Percentiles rank a stretch among this genome's conserved stretches.
These are phyloP conservation scores for Megaleporinus macrocephalus DNA, from an alignment of 2,113 vertebrate genomes.

Conservation along the genomic window DNA sequence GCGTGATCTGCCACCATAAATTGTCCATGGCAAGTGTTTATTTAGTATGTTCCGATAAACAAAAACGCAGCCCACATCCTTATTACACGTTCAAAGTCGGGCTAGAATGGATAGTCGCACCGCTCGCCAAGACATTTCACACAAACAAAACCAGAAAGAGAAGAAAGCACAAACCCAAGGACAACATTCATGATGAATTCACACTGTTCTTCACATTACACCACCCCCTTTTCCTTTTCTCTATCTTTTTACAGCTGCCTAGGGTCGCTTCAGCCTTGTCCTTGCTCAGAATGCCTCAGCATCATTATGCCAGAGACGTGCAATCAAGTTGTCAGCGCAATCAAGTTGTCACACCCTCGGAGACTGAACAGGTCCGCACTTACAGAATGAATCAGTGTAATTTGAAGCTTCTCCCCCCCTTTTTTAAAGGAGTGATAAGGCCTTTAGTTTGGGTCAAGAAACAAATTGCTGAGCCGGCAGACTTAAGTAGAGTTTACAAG, in stretches of 20 bases:
- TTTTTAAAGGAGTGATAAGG: background rate
- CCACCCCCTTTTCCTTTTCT: conserved; percentile 11
- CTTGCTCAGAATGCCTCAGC: conserved; percentile 1
- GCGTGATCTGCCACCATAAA: background rate
- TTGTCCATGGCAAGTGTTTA: background rate
- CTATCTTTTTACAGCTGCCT: conserved; percentile 13
- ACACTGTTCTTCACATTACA: background rate
- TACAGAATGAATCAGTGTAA: conserved; percentile 19
- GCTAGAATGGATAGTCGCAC: background rate
- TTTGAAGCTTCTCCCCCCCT: background rate
- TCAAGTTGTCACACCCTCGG: conserved; percentile 16
- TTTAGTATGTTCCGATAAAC: background rate
- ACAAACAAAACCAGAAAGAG: background rate
- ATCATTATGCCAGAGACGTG: conserved; percentile 31
- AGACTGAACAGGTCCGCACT: conserved; percentile 17
- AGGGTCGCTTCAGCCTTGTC: conserved; percentile 1
- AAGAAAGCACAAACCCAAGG: conserved; percentile 7
- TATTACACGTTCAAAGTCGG: background rate
- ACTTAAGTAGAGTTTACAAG: background rate
- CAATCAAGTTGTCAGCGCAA: conserved; percentile 33
- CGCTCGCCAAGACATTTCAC: background rate
- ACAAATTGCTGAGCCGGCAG: background rate
- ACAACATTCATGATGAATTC: background rate
- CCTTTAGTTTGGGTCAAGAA: background rate
- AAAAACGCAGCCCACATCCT: background rate